Conservation (phyloP, 2,888 invertebrate genomes). For the Phlogophora meticulosa region DNA sequence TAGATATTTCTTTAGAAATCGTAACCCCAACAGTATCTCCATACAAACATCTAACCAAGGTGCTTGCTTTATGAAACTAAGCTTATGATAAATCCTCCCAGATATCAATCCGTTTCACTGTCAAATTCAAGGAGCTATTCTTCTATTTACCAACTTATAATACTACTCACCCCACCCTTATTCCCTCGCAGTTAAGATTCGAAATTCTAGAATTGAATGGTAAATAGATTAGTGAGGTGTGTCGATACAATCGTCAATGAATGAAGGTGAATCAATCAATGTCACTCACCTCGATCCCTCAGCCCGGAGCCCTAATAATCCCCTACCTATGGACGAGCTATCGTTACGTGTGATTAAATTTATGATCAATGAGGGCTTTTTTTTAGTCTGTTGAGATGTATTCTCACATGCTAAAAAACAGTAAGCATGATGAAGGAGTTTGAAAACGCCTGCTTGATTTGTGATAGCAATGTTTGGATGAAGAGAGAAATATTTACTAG, state of each 20-base stretch:
- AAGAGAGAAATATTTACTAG: too few species aligned
- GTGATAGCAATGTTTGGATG: slow-evolving; percentile 25
- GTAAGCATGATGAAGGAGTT: slow-evolving; percentile 14
- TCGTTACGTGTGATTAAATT: slow-evolving; percentile 69
- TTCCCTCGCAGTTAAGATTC: slow-evolving; percentile 4
- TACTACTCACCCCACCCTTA: slow-evolving; percentile 14
- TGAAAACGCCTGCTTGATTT: slow-evolving; percentile 23
- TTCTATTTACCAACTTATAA: slow-evolving; percentile 54
- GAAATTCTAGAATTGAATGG: slow-evolving; percentile 12
- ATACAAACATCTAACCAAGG: slow-evolving; percentile 44
- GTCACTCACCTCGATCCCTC: slow-evolving; percentile 75
- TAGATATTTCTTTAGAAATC: not conserved
- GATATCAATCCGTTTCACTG: slow-evolving; percentile 72
- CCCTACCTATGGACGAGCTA: slow-evolving; percentile 62
- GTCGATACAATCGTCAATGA: slow-evolving; percentile 67
- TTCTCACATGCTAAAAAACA: slow-evolving; percentile 6
- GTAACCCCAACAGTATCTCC: slow-evolving; percentile 9
- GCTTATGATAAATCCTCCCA: slow-evolving; percentile 73
- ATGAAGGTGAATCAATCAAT: slow-evolving; percentile 81
- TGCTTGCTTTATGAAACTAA: slow-evolving; percentile 62
- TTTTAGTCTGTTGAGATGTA: slow-evolving; percentile 41
- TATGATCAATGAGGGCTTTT: slow-evolving; percentile 63
- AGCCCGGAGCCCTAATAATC: slow-evolving; percentile 67
- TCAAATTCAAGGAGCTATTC: slow-evolving; percentile 69
- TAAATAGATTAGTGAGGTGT: slow-evolving; percentile 44